These are phyloP conservation scores for Etia nguti DNA, from an alignment of 2,113 vertebrate genomes.

Conservation along the genomic window DNA sequence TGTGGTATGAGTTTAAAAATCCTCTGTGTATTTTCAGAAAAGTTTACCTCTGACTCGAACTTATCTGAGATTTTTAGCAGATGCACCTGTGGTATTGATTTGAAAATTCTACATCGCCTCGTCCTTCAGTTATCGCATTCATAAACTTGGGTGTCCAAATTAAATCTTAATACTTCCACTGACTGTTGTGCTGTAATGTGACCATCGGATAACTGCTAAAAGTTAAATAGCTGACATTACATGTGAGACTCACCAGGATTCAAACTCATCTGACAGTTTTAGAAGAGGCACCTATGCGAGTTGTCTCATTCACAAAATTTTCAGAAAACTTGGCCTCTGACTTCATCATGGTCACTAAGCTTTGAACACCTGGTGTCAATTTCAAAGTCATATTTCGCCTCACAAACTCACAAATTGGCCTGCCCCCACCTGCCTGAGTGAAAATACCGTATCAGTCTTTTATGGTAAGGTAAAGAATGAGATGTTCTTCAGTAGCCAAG, in stretches of 20 bases:
- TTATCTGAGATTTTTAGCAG: neutral
- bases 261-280: no score
- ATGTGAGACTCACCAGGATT: no score
- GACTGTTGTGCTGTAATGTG: no score
- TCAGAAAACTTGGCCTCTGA: neutral
- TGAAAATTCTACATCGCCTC: neutral
- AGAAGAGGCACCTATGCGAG: accelerated
- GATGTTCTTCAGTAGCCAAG: neutral
- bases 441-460: neutral
- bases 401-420: neutral
- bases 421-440: neutral
- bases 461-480: neutral
- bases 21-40: neutral
- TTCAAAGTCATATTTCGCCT: neutral
- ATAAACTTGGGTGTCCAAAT: neutral
- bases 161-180: no score
- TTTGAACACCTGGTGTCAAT: neutral
- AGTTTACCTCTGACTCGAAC: neutral
- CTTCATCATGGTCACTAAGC: neutral
- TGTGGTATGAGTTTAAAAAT: neutral
- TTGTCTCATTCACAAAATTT: neutral
- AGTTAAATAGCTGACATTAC: no score
- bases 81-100: neutral
- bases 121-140: neutral
- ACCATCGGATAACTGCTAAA: no score